Evolutionary conservation across 92 coral and sea anemone genomes (phyloP).

Genomic region (Bergia puertoricense): DNA sequence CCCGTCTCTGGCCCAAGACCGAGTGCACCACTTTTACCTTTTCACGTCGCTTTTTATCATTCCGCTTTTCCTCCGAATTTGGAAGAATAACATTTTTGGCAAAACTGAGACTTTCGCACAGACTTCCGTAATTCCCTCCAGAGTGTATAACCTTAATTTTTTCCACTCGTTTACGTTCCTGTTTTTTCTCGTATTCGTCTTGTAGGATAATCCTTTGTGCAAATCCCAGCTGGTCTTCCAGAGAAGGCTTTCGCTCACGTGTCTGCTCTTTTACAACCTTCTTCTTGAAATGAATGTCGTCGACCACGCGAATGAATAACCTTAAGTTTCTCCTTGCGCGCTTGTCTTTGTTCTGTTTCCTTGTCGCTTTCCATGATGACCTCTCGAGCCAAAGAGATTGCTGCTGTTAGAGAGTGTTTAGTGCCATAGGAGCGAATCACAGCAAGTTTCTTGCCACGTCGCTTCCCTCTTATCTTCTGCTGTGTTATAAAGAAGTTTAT

Average conservation of each 20-base stretch:
- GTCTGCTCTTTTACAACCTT: conserved; percentile 19
- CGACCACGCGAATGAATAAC: conserved; percentile 24
- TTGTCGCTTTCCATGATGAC: conserved; percentile 8
- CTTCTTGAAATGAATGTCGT: conserved; percentile 20
- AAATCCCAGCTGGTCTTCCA: conserved; percentile 16
- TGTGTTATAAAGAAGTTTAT: neutral
- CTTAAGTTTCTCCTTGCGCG: conserved; percentile 3
- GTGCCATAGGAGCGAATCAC: neutral
- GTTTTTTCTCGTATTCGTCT: neutral
- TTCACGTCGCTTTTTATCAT: neutral
- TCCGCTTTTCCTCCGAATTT: neutral
- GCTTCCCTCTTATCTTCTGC: neutral
- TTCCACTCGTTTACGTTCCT: conserved; percentile 1
- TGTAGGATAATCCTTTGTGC: neutral
- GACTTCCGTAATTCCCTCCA: neutral
- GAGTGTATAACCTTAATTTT: conserved; percentile 24
- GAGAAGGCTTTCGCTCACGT: neutral
- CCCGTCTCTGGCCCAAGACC: neutral
- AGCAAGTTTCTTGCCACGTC: conserved; percentile 16
- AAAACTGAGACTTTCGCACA: neutral
- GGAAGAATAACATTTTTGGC: conserved; percentile 21
- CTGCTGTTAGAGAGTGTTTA: neutral
- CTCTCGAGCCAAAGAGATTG: conserved; percentile 13
- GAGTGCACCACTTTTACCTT: conserved; percentile 22
- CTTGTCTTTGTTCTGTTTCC: neutral